Evolutionary conservation across 92 coral and sea anemone species (phyloP), one percentile per base, ranked within the genome.

Genomic region (Nematostella vectensis): DNA sequence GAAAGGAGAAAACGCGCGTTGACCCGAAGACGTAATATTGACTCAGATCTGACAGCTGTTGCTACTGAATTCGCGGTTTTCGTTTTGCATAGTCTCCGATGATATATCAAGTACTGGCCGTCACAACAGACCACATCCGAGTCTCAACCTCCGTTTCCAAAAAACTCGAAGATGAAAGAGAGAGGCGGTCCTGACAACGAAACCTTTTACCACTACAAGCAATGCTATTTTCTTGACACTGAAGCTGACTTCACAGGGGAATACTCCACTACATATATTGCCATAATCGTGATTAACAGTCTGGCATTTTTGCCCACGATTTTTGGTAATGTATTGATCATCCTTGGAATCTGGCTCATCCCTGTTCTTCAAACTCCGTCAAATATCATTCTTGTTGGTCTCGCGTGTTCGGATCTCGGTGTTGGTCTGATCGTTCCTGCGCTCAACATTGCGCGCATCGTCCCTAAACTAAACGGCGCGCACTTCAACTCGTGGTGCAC

Each of bases 351-450:
- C 20, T 67, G 63, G 74, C 27, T 52, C 9, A 15, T 49, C 29
- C 74, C 74, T 31, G 58, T 49, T 0, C 50, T 67, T 3, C 74
- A 67, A 23, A 56, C 74, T 3, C 74, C 74, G 4, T 67, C 74
- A 3, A 58, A 56, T 47, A 58, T 67, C 3, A 61, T 67, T 29
- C 65, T 67, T 0, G 74, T 58, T 11, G 74, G 74, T 0, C 57
- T 67, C 8, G 74, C 74, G 16, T 67, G 66, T 25, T 67, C 74
- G 11, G 74, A 67, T 26, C 57, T 67, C 3, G 74, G 74, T 23
- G 74, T 67, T 17, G 74, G 74, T 3, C 47, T 67, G 1, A 25
- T 67, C 29, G 74, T 67, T 4, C 65, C 63, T 1, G 59, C 65
- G 10, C 31, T 67, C 8, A 65, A 65, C 29, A 65, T 65, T 17